These are phyloP conservation scores for Tinea pellionella DNA, from an alignment of 2,888 invertebrate species.

Conservation along the genomic window DNA sequence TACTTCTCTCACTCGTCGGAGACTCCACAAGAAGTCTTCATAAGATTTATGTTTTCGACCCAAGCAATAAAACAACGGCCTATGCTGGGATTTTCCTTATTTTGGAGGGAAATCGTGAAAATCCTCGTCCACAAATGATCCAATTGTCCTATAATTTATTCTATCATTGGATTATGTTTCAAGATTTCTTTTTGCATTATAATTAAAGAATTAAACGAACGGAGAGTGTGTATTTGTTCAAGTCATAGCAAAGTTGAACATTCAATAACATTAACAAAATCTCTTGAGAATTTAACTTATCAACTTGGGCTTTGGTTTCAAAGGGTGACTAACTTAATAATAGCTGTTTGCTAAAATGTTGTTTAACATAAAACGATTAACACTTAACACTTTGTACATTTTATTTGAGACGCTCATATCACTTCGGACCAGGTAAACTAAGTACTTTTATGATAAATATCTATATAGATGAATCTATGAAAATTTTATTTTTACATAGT, in stretches of 20 bases:
- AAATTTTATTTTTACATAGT: no score
- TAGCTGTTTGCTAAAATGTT: neutral
- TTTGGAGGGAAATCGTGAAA: conserved; percentile 16
- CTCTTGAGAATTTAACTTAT: neutral
- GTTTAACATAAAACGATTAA: neutral
- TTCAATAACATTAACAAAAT: neutral
- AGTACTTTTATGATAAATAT: no score
- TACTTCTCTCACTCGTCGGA: conserved; percentile 31
- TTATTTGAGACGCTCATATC: neutral
- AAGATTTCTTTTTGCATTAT: neutral
- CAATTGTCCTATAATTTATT: conserved; percentile 14
- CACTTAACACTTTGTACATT: neutral
- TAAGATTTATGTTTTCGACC: conserved; percentile 50
- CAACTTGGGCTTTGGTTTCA: neutral
- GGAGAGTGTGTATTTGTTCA: neutral
- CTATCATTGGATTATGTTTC: conserved; percentile 10
- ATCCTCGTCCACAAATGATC: conserved; percentile 12
- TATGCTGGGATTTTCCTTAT: conserved; percentile 22
- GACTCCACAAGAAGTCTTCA: conserved; percentile 32
- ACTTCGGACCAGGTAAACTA: neutral
- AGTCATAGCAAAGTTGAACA: neutral
- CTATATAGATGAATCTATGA: no score
- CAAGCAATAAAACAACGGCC: conserved; percentile 50
- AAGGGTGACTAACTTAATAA: neutral
- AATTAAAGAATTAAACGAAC: neutral